These are phyloP conservation scores for Peromyscus aztecus DNA, from an alignment of 2,797 vertebrate genomes.

Conservation along the genomic window DNA sequence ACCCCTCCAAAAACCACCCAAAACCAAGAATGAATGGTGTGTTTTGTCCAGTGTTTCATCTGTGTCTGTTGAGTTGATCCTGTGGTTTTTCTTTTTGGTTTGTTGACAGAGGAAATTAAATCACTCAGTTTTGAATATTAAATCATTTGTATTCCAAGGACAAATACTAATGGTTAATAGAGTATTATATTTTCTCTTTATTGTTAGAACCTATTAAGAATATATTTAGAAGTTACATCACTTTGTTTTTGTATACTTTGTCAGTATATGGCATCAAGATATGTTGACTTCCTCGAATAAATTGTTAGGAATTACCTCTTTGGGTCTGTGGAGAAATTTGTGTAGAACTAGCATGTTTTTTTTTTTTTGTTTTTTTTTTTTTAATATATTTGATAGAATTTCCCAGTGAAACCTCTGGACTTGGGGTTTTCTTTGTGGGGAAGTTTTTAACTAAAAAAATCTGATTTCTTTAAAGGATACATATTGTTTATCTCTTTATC, in stretches of 20 bases:
- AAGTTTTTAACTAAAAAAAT: neutral
- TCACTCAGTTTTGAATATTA: neutral
- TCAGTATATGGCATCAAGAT: conserved; percentile 9
- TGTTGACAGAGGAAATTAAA: neutral
- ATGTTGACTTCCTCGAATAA: neutral
- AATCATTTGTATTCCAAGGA: neutral
- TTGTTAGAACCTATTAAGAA: neutral
- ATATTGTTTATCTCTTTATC: neutral
- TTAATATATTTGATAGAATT: neutral
- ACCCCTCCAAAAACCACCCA: neutral
- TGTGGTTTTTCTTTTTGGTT: neutral
- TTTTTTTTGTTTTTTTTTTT: neutral
- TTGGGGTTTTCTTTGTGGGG: neutral
- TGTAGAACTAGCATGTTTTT: neutral
- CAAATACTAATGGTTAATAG: neutral
- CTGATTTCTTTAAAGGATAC: neutral
- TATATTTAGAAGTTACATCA: neutral
- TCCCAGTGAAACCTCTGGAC: neutral
- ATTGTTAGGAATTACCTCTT: conserved; percentile 27
- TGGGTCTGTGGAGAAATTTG: neutral
- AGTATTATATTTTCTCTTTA: neutral
- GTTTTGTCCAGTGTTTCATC: neutral
- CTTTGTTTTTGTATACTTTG: conserved; percentile 42
- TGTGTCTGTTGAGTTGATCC: neutral
- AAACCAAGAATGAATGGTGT: neutral